These are phyloP conservation scores for Spatulosminthurus flaviceps DNA, from an alignment of 2,888 invertebrate genomes.

Conservation along the genomic window DNA sequence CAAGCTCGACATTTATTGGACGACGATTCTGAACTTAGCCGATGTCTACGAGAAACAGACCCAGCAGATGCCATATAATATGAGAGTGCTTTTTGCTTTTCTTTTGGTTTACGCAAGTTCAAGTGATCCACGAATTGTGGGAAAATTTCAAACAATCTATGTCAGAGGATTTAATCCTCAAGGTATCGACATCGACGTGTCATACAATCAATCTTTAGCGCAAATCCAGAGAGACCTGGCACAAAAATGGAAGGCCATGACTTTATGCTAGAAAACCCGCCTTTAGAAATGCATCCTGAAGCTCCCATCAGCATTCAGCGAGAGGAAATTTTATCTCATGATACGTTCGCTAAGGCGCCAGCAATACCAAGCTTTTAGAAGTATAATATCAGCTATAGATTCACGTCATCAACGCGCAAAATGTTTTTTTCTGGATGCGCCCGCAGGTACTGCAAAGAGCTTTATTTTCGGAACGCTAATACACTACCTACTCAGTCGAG, in stretches of 20 bases:
- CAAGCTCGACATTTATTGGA: constrained; percentile 51
- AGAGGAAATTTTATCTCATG: no score
- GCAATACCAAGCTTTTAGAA: no score
- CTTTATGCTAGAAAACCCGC: no score
- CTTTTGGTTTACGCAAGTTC: constrained; percentile 53
- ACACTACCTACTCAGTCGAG: constrained; percentile 15
- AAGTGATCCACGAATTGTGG: constrained; percentile 49
- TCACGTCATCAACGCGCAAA: no score
- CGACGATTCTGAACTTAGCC: constrained; percentile 63
- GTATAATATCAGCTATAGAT: no score
- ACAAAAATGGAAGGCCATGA: no score
- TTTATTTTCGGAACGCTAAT: constrained; percentile 60
- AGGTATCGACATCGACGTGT: no score
- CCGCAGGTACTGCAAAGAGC: constrained; percentile 66
- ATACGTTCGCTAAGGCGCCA: no score
- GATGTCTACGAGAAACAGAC: constrained; percentile 60
- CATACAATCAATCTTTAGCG: no score
- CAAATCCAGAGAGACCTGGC: no score
- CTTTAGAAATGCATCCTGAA: no score
- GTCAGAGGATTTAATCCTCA: neutral
- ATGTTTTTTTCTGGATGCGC: constrained; percentile 64
- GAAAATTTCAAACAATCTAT: neutral
- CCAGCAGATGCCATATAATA: constrained; percentile 61
- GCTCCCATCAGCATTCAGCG: no score
- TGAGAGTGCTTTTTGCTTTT: constrained; percentile 58